These are phyloP conservation scores for Alloplasta piceator DNA, from an alignment of 2,888 invertebrate species.

Conservation along the genomic window DNA sequence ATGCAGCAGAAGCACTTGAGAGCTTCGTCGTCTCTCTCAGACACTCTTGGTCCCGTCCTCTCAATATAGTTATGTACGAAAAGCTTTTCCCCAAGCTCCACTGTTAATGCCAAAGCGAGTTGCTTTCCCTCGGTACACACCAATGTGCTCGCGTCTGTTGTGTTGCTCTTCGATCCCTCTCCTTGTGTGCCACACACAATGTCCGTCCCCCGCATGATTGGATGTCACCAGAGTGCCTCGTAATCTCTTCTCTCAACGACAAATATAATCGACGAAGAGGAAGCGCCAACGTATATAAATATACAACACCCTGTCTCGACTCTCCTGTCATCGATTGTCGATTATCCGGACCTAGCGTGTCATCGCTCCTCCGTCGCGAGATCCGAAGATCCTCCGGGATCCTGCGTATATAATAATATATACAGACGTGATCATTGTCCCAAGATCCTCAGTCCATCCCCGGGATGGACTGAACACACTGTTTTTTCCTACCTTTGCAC, in stretches of 20 bases:
- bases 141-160: slow-evolving; percentile 3
- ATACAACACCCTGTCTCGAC: slow-evolving; percentile 58
- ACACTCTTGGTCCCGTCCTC: no score
- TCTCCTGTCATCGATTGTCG: slow-evolving; percentile 73
- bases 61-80: slow-evolving; percentile 9
- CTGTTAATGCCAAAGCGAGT: slow-evolving; percentile 14
- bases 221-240: slow-evolving; percentile 76
- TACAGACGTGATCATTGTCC: slow-evolving; percentile 5
- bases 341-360: slow-evolving; percentile 62
- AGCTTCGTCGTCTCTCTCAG: slow-evolving; percentile 53
- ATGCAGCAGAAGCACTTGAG: slow-evolving; percentile 39
- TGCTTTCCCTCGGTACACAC: slow-evolving; percentile 33
- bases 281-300: slow-evolving; percentile 37
- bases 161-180: slow-evolving; percentile 24
- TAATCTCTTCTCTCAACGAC: slow-evolving; percentile 74
- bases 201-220: slow-evolving; percentile 75
- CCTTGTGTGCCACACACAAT: slow-evolving; percentile 64
- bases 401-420: not conserved
- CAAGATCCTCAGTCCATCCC: not conserved
- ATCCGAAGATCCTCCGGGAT: not conserved
- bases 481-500: no score
- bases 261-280: slow-evolving; percentile 54
- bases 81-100: slow-evolving; percentile 11
- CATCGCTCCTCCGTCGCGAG: slow-evolving; percentile 32
- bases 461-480: no score